Conservation (phyloP, 2,113 vertebrate species). For the Pollimyrus isidori region DNA sequence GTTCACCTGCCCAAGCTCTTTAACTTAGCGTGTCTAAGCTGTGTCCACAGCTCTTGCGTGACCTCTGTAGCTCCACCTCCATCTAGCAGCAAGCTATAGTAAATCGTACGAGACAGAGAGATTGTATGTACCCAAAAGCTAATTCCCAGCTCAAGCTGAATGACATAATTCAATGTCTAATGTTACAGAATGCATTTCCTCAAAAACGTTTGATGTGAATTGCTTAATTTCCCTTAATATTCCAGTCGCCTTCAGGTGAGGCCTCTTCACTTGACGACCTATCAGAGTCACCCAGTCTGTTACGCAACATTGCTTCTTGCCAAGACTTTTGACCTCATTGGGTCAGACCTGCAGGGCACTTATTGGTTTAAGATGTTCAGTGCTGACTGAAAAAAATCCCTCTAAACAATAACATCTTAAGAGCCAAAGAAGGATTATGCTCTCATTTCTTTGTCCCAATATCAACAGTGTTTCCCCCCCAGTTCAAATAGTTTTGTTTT, state of each 20-base stretch:
- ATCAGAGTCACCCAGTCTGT: background rate
- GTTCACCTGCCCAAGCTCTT: background rate
- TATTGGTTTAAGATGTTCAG: background rate
- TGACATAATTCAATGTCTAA: background rate
- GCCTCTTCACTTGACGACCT: background rate
- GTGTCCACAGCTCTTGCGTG: background rate
- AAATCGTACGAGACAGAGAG: background rate
- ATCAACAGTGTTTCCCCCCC: conserved; percentile 44
- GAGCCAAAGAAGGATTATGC: conserved; percentile 42
- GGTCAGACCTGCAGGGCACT: background rate
- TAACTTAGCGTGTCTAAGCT: background rate
- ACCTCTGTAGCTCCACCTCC: background rate
- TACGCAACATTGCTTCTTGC: background rate
- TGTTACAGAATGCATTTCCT: background rate
- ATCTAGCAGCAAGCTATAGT: background rate
- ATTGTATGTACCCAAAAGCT: background rate
- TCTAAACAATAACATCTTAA: conserved; percentile 23
- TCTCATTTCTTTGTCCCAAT: conserved; percentile 40
- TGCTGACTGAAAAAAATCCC: background rate
- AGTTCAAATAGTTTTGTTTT: conserved; percentile 27
- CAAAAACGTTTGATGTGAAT: background rate
- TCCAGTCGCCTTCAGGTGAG: background rate
- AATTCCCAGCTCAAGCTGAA: background rate
- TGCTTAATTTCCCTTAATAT: background rate
- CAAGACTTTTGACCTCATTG: background rate